Percentiles rank a stretch among this genome's conserved stretches.
Conservation (phyloP, 30 jellyfish, hydroid and myxozoan genomes). For the Turritopsis dohrnii region DNA sequence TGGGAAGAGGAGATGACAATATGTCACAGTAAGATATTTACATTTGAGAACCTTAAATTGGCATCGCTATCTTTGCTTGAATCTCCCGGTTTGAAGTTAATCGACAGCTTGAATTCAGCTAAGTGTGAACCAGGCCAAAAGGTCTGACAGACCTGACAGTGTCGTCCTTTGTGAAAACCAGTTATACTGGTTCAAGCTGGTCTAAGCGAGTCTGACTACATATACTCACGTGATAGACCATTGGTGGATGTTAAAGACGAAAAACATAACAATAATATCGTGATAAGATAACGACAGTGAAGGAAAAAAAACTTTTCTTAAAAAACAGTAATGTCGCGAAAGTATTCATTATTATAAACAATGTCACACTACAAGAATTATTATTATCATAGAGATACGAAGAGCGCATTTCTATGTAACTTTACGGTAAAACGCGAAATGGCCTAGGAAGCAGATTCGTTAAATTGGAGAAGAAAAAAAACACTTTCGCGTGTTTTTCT, state of each 20-base stretch:
- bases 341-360: too few relatives aligned
- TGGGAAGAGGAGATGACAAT: too few relatives aligned
- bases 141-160: not conserved
- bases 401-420: too few relatives aligned
- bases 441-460: too few relatives aligned
- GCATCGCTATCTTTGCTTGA: not conserved
- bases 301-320: too few relatives aligned
- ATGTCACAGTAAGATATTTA: too few relatives aligned
- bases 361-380: too few relatives aligned
- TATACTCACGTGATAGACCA: not conserved
- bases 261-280: not conserved
- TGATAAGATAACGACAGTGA: not conserved
- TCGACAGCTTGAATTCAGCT: not conserved
- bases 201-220: not conserved
- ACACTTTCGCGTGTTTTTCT: too few relatives aligned
- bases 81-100: not conserved
- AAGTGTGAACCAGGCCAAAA: not conserved
- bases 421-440: too few relatives aligned
- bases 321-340: not conserved
- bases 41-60: too few relatives aligned
- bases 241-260: not conserved
- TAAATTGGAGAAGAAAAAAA: too few relatives aligned
- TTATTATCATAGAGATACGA: too few relatives aligned
- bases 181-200: not conserved
- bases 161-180: not conserved